These are phyloP conservation scores for Omphaloscelis lunosa DNA, from an alignment of 2,888 invertebrate genomes.

Conservation along the genomic window DNA sequence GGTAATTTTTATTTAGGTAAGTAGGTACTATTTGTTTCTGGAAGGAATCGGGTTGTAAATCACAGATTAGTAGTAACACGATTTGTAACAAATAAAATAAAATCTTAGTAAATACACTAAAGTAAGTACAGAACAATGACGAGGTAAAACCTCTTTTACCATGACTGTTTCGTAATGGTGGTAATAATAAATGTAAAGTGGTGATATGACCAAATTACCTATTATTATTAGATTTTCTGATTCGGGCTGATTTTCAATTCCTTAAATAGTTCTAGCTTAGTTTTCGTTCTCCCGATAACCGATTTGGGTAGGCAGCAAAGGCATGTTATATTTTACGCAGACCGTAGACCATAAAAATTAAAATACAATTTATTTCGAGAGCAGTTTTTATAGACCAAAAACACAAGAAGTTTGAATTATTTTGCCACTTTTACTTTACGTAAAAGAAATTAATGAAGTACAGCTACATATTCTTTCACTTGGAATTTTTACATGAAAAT, in stretches of 20 bases:
- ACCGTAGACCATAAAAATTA: background rate
- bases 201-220: background rate
- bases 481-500: slow-evolving; percentile 25
- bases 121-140: background rate
- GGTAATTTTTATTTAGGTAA: no score
- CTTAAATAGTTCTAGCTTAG: background rate
- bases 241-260: background rate
- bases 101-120: no score
- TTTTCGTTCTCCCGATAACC: no score
- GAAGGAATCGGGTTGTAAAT: no score
- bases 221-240: background rate
- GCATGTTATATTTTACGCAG: background rate
- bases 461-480: slow-evolving; percentile 5
- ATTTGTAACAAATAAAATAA: no score
- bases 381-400: background rate
- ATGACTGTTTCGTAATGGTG: background rate
- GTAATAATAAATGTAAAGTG: no score
- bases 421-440: slow-evolving; percentile 15
- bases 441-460: slow-evolving; percentile 23
- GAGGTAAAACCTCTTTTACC: background rate
- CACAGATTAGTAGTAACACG: no score
- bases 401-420: slow-evolving; percentile 38
- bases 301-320: background rate
- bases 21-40: no score
- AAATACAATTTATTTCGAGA: background rate